These are phyloP conservation scores for Tachycineta bicolor DNA, from an alignment of 2,113 vertebrate species.

Conservation along the genomic window DNA sequence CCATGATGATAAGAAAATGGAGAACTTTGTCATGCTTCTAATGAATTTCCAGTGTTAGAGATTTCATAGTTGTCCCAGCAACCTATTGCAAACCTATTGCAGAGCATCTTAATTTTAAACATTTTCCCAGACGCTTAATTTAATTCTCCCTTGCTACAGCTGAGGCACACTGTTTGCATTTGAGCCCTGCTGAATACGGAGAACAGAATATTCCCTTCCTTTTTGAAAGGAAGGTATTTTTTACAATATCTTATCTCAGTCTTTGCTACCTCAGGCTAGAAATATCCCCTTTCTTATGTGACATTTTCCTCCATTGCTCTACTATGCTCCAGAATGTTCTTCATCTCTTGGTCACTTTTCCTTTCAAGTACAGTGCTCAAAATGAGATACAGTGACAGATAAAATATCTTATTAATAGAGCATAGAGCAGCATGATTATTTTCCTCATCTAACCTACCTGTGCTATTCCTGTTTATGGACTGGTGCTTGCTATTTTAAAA, in stretches of 20 bases:
- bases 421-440: not conserved
- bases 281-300: not conserved
- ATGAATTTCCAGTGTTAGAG: not conserved
- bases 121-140: not conserved
- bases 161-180: not conserved
- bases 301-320: not conserved
- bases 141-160: not conserved
- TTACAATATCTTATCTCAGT: not conserved
- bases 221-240: not conserved
- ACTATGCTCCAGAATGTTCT: not conserved
- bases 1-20: not conserved
- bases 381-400: not conserved
- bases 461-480: not conserved
- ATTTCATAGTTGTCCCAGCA: not conserved
- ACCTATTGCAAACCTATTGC: not conserved
- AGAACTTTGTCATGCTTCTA: not conserved
- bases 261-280: not conserved
- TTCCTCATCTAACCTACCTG: not conserved
- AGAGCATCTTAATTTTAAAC: not conserved
- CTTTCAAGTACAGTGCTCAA: not conserved
- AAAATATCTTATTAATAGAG: not conserved
- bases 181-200: not conserved
- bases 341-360: not conserved
- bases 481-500: not conserved
- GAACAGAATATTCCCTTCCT: not conserved